These are phyloP conservation scores for Hemichromis elongatus DNA, from an alignment of 2,113 vertebrate species.

Conservation along the genomic window DNA sequence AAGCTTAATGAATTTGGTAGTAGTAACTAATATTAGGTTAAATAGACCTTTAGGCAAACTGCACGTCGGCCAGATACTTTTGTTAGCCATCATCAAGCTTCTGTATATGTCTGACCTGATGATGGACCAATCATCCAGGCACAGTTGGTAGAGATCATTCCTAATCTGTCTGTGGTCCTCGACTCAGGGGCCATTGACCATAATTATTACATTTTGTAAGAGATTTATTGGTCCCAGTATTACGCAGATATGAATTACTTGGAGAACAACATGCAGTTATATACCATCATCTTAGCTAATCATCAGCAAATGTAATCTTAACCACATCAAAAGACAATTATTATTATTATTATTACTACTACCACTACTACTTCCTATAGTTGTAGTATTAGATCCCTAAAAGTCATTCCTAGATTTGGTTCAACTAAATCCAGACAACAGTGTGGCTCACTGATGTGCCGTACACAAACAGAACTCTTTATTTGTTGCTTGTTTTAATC, in stretches of 20 bases:
- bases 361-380: not conserved
- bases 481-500: not conserved
- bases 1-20: not conserved
- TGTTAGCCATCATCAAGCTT: not conserved
- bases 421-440: not conserved
- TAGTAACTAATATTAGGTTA: fast-evolving
- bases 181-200: not conserved
- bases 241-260: not conserved
- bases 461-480: not conserved
- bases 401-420: not conserved
- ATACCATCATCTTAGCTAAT: not conserved
- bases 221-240: not conserved
- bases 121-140: not conserved
- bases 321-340: not conserved
- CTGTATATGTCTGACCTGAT: fast-evolving
- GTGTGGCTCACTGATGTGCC: fast-evolving
- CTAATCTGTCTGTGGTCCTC: not conserved
- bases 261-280: fast-evolving
- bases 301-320: not conserved
- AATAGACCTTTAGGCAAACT: not conserved
- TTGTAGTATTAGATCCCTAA: not conserved
- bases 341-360: fast-evolving
- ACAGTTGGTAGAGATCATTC: fast-evolving
- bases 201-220: not conserved
- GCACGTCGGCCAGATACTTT: not conserved